Evolutionary conservation across 1,140 invertebrate genomes (phyloP).

Genomic region (Nephotettix cincticeps): DNA sequence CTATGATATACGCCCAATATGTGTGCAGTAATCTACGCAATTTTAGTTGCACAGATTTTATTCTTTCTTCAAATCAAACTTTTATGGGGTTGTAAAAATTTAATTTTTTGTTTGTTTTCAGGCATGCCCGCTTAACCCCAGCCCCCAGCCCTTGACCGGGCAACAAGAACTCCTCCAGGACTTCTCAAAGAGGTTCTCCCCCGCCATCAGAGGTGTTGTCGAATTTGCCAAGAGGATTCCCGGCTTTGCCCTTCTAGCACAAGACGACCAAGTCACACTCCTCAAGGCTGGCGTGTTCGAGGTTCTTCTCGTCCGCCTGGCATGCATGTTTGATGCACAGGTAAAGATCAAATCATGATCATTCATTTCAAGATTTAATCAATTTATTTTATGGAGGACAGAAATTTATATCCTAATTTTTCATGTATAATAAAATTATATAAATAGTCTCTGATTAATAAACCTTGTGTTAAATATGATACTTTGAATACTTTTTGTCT

Average conservation of each 20-base stretch:
- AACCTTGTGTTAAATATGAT: not conserved
- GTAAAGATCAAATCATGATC: no score
- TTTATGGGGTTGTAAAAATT: no score
- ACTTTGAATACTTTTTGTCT: no score
- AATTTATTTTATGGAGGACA: no score
- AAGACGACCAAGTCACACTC: conserved; percentile 96
- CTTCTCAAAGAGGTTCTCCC: conserved; percentile 91
- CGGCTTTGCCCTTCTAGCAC: conserved; percentile 89
- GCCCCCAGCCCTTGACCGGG: conserved; percentile 74
- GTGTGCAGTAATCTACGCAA: no score
- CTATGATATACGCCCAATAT: no score
- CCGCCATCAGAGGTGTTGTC: conserved; percentile 94
- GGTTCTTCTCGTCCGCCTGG: conserved; percentile 86
- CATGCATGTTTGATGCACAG: conserved; percentile 90
- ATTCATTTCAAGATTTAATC: no score
- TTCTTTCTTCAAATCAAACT: no score
- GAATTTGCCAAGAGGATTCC: conserved; percentile 97
- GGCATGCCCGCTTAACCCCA: conserved; percentile 94
- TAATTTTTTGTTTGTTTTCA: conserved; percentile 59
- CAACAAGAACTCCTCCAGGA: conserved; percentile 81
- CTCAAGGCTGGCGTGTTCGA: conserved; percentile 96
- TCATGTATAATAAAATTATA: not conserved
- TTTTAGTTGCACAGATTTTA: no score
- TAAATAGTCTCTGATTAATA: not conserved
- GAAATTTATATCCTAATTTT: not conserved